Evolutionary conservation across 2,113 vertebrate genomes (phyloP).

Genomic region (Arenaria interpres): DNA sequence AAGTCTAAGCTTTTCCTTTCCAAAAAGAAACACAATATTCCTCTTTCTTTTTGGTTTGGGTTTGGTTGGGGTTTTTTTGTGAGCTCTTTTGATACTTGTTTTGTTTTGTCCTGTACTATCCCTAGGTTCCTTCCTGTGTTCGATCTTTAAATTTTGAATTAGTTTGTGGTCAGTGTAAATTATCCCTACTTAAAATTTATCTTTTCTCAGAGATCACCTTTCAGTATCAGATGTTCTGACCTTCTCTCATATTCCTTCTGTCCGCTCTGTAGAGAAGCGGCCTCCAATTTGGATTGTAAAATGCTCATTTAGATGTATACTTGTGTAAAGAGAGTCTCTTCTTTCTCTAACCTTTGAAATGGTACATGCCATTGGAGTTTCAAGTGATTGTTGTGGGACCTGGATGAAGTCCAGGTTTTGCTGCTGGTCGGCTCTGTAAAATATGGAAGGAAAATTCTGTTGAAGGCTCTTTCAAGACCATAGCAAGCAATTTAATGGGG

Average conservation of each 20-base stretch:
- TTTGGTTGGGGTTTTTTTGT: too few relatives aligned
- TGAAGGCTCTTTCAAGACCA: neutral
- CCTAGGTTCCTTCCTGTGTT: neutral
- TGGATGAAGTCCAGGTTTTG: neutral
- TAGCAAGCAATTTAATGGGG: neutral
- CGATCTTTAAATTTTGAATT: neutral
- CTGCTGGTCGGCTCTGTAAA: neutral
- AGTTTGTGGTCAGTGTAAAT: neutral
- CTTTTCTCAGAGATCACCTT: neutral
- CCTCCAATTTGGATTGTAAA: neutral
- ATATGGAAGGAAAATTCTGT: neutral
- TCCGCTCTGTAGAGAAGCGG: neutral
- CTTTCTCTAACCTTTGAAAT: neutral
- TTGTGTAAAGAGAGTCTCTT: neutral
- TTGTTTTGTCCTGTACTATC: neutral
- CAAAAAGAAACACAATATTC: neutral
- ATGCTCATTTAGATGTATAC: neutral
- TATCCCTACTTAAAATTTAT: neutral
- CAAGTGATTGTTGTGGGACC: neutral
- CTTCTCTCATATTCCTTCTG: neutral
- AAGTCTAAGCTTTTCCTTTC: neutral
- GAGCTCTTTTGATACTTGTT: neutral
- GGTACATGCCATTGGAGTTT: neutral
- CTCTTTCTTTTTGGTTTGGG: too few relatives aligned
- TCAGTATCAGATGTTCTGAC: neutral